phyloP scores from a whole-genome alignment of 2,797 vertebrate genomes.

The Clarias laeviceps region DNA sequence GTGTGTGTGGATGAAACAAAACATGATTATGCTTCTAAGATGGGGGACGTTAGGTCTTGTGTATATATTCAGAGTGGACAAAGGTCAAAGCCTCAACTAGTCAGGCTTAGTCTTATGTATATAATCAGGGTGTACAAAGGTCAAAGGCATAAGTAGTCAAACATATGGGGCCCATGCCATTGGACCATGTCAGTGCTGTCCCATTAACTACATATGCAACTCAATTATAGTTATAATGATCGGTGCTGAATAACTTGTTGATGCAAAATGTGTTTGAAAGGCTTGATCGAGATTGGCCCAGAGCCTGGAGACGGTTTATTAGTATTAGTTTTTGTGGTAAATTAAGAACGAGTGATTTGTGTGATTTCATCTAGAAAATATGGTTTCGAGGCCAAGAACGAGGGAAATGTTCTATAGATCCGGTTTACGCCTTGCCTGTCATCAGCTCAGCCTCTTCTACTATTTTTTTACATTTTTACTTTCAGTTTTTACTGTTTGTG shows the following conservation, averaged over 20 bases:
- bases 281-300: neutral
- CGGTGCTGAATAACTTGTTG: neutral
- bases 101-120: no score
- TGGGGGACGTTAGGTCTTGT: neutral
- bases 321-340: neutral
- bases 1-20: neutral
- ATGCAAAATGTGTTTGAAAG: neutral
- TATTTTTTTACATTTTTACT: no score
- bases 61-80: neutral
- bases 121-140: neutral
- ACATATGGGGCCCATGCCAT: neutral
- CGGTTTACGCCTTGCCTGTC: neutral
- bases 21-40: no score
- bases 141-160: neutral
- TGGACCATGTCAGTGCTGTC: neutral
- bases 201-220: neutral
- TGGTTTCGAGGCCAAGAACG: neutral
- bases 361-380: neutral
- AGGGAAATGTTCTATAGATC: neutral
- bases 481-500: slow-evolving; percentile 7
- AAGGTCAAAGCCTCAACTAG: neutral
- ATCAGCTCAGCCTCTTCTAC: neutral
- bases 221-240: neutral
- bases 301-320: neutral
- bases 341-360: neutral